Conservation (phyloP, 2,797 vertebrate species). For the Pogonophryne albipinna region DNA sequence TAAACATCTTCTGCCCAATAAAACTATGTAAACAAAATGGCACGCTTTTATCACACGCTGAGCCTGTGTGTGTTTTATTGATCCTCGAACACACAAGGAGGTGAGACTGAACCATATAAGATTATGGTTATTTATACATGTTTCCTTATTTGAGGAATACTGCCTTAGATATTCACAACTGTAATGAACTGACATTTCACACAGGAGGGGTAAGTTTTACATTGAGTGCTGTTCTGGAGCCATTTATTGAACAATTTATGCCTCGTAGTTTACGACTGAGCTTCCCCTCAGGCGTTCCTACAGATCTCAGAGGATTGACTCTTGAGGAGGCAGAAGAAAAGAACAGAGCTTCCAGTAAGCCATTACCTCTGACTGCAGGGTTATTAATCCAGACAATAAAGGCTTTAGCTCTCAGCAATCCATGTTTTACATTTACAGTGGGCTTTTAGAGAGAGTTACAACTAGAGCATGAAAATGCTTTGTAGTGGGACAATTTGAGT, state of each 20-base stretch:
- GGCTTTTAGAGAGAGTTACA: slow-evolving; percentile 31
- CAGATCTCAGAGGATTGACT: slow-evolving; percentile 56
- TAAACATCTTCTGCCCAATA: slow-evolving; percentile 38
- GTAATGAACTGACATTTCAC: slow-evolving; percentile 54
- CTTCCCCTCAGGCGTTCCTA: slow-evolving; percentile 48
- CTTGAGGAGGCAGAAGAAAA: slow-evolving; percentile 49
- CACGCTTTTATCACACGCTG: slow-evolving; percentile 18
- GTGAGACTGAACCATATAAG: slow-evolving; percentile 15
- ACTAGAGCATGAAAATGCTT: slow-evolving; percentile 31
- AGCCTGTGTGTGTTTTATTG: slow-evolving; percentile 52
- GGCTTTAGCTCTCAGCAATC: slow-evolving; percentile 44
- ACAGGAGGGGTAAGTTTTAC: slow-evolving; percentile 25
- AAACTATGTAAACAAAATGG: slow-evolving; percentile 53
- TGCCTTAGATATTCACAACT: slow-evolving; percentile 21
- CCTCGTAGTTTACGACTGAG: slow-evolving; percentile 50
- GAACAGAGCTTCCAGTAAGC: slow-evolving; percentile 52
- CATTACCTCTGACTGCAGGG: slow-evolving; percentile 54
- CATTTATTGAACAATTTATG: slow-evolving; percentile 65
- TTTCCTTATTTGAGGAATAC: slow-evolving; percentile 30
- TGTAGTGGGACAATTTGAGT: slow-evolving; percentile 17
- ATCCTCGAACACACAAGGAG: slow-evolving; percentile 39
- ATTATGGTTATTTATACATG: slow-evolving; percentile 16
- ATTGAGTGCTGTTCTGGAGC: slow-evolving; percentile 43
- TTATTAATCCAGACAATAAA: slow-evolving; percentile 72
- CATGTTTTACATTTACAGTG: slow-evolving; percentile 49